These are phyloP conservation scores for Phytoseiulus persimilis DNA, from an alignment of 2,888 invertebrate genomes.

Conservation along the genomic window DNA sequence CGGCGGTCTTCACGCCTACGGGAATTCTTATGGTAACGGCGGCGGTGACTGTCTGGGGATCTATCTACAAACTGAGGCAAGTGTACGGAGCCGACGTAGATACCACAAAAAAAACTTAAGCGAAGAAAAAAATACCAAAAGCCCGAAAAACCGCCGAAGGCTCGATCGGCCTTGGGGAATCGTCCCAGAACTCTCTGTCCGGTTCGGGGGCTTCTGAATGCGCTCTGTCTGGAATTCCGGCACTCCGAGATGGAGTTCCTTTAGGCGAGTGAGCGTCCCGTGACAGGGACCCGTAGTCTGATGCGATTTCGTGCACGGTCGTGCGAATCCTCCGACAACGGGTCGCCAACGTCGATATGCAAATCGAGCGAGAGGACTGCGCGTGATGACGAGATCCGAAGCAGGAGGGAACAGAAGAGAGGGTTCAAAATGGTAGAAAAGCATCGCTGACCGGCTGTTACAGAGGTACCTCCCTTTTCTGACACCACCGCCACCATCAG, in stretches of 20 bases:
- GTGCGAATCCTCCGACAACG: not conserved
- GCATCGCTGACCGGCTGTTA: slow-evolving; percentile 5
- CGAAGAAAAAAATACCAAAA: not conserved
- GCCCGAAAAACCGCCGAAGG: not conserved
- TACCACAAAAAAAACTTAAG: not conserved
- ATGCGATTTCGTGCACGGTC: not conserved
- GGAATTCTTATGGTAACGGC: not conserved
- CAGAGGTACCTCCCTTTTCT: slow-evolving; percentile 35
- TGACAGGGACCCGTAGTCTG: too few species aligned
- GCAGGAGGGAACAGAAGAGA: not conserved
- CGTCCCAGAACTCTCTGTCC: not conserved
- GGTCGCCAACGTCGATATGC: not conserved
- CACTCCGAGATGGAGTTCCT: too few species aligned
- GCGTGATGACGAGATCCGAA: not conserved
- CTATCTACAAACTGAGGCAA: not conserved
- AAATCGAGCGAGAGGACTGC: not conserved
- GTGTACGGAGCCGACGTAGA: not conserved
- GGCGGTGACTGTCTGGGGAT: not conserved
- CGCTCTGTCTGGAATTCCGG: too few species aligned
- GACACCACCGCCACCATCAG: slow-evolving; percentile 21
- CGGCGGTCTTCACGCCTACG: not conserved
- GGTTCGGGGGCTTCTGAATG: not conserved
- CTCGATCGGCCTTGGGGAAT: not conserved
- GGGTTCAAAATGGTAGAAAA: not conserved
- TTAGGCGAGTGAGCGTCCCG: too few species aligned